Evolutionary conservation across 2,797 vertebrate species (phyloP), one percentile per base, ranked within the genome.

Genomic region (Oreonectes daqikongensis): DNA sequence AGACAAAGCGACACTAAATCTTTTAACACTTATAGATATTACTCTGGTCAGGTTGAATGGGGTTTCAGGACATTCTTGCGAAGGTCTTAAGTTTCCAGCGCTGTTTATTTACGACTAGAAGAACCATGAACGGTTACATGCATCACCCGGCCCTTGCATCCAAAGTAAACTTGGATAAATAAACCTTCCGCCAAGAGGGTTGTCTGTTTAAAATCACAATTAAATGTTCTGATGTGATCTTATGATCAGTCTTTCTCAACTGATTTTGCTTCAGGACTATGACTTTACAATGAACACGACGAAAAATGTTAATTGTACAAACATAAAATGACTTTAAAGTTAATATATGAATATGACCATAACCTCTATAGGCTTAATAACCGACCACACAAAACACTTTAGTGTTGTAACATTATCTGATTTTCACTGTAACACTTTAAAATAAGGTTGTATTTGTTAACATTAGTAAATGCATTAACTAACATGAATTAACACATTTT

Each of bases 81-180:
- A 32, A 32, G 14, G 30, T 20, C 26, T 64, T 30, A 52, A 64
- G n/a, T 73, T 73, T 48, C 28, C 46, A 48, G 3, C 4, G 2
- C 15, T 55, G 53, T 70, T 59, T 70, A 70, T 42, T 50, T 10
- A n/a, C 15, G n/a, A 44, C 42, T 72, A 8, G 44, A 42, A 8
- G 44, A 42, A 7, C 18, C 30, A 24, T 42, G 22, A 42, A 42
- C 12, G 60, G 26, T 15, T 28, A n/a, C 15, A 40, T 42, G 15
- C n/a, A 4, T 48, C 20, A 0, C 5, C n/a, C 57, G 5, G 2
- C 4, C n/a, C 42, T 72, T 59, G n/a, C 42, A 50, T 72, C 59
- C 44, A 52, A 63, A 20, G 64, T 14, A 52, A 72, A 50, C 42
- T 1, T 48, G 10, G 20, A 4, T 1, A 24, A 18, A 24, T 61